Evolutionary conservation across 2,113 vertebrate species (phyloP), one percentile per base, ranked within the genome.

Genomic region (Eptesicus fuscus): DNA sequence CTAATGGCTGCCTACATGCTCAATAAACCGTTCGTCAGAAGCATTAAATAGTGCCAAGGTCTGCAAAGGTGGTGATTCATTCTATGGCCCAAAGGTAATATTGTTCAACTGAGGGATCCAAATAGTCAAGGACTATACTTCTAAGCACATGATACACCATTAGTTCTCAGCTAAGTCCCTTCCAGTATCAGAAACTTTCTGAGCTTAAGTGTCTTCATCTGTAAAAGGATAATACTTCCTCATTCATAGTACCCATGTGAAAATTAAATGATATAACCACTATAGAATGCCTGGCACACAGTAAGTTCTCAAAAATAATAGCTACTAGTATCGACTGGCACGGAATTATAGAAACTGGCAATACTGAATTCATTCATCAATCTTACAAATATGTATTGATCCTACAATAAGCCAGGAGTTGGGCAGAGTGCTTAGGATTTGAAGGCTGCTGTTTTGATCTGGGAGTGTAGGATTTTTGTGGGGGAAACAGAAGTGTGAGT

Each of bases 1-100:
- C 56, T 86, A 74, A 91, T 20, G 32, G 30, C 94, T 91, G 67
- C 74, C 83, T 77, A 97, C 56, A 79, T 1, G 17, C 9, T 90
- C 80, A 87, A 90, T 2, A 3, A 88, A 22, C 44, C 73, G 42
- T 95, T n/a, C 94, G 20, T 76, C 83, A 1, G 22, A 95, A 93
- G 69, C 71, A 32, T 88, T 94, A 96, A 90, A 63, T 32, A 71
- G 42, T 92, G 74, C 0, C 59, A 87, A 13, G 82, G 61, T 69
- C 49, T 77, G 28, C 67, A 86, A 47, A 97, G 88, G 80, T 70
- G 93, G 83, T 92, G 78, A 95, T 32, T 73, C 37, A 79, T 90
- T 79, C 35, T 87, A 79, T 63, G 70, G 47, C 30, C 49, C 53
- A 20, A 73, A 59, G 56, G 42, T 83, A 84, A 51, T 17, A 65